Percentiles rank a stretch among this genome's conserved stretches.
Conservation (phyloP, 2,797 vertebrate genomes). For the Sebastes nivosus region DNA sequence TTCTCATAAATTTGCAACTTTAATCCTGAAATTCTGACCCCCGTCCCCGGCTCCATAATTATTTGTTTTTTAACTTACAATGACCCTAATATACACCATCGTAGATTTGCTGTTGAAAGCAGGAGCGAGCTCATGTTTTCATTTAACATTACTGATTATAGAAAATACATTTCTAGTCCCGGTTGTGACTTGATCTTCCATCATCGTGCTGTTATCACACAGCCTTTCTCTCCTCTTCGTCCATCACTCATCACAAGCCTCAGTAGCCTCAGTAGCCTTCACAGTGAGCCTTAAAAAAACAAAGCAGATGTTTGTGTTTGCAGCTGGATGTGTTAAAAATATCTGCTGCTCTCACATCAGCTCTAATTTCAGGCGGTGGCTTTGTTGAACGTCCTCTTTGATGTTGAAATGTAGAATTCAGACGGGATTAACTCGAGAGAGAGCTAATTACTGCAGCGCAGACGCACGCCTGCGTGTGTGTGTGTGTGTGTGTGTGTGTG, state of each 20-base stretch:
- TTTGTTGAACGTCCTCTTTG: slow-evolving; percentile 67
- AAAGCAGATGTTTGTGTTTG: slow-evolving; percentile 40
- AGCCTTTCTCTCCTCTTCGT: neutral
- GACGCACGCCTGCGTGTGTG: neutral
- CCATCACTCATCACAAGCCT: neutral
- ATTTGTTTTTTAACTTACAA: too few species aligned
- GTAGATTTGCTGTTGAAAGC: too few species aligned
- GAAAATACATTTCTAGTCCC: too few species aligned
- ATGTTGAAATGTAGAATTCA: slow-evolving; percentile 66
- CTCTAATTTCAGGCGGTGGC: slow-evolving; percentile 58
- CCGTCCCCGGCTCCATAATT: too few species aligned
- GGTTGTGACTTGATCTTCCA: too few species aligned
- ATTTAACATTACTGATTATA: too few species aligned
- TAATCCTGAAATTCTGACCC: too few species aligned
- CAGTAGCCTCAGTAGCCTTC: neutral
- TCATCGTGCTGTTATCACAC: neutral
- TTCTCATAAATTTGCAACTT: too few species aligned
- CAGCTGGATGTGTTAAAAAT: slow-evolving; percentile 49
- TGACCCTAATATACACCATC: too few species aligned
- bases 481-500: neutral
- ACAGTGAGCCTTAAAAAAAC: neutral
- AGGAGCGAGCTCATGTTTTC: too few species aligned
- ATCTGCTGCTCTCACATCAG: slow-evolving; percentile 50
- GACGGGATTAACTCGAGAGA: slow-evolving; percentile 56
- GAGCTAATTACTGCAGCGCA: slow-evolving; percentile 62